Evolutionary conservation across 2,113 vertebrate species (phyloP).

Genomic region (Lichenostomus cassidix): DNA sequence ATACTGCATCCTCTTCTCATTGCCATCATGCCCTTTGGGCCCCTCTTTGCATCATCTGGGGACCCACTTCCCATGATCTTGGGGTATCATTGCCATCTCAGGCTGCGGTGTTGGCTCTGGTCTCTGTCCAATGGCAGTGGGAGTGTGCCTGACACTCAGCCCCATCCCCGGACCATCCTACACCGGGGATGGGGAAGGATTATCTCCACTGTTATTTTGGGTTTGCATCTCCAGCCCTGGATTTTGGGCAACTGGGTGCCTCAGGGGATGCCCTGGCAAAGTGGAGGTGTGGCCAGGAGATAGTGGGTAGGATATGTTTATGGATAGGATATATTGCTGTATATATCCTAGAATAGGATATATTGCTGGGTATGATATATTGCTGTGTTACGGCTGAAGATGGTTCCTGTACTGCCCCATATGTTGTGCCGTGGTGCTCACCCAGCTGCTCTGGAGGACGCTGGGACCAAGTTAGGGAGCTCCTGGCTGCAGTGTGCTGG

Average conservation of each 20-base stretch:
- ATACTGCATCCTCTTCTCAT: not conserved
- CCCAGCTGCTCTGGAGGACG: fast-evolving
- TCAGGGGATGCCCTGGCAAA: no score
- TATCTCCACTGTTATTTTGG: not conserved
- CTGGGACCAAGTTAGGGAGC: not conserved
- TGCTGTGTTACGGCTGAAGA: not conserved
- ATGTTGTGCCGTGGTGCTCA: not conserved
- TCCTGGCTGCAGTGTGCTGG: not conserved
- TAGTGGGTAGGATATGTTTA: not conserved
- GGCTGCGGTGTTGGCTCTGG: fast-evolving
- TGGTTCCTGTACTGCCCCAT: not conserved
- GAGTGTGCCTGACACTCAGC: fast-evolving
- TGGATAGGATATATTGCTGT: fast-evolving
- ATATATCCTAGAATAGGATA: not conserved
- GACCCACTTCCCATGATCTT: not conserved
- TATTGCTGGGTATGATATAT: not conserved
- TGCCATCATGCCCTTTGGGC: not conserved
- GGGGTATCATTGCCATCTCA: not conserved
- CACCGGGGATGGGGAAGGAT: fast-evolving
- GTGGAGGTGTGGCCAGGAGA: fast-evolving
- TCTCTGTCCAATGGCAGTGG: not conserved
- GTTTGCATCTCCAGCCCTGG: not conserved
- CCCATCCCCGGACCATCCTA: fast-evolving
- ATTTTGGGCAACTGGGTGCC: not conserved
- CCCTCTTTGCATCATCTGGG: not conserved